Base-by-base conservation (phyloP, 2,797 vertebrate species). In the Potorous gilbertii region DNA sequence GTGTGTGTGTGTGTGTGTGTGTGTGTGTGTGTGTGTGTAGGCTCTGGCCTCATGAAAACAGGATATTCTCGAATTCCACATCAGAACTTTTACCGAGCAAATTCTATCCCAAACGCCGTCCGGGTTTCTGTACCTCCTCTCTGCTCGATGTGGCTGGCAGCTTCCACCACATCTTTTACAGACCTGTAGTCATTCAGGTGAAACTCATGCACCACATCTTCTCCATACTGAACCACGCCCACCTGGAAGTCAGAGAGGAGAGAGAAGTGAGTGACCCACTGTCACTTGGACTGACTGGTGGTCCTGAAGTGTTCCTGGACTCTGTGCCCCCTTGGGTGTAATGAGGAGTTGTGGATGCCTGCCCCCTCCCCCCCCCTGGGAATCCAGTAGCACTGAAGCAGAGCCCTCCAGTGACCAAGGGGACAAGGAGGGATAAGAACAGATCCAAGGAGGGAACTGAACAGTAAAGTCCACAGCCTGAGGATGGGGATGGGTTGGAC, bases 201-300 rank as follows among this genome's bases (percentile, higher is more conserved):
- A 96, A 99, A 99, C 98, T 99, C 99, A 0, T 99, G 99, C 50
- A 99, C 99, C 0, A 99, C 99, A 0, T 99, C 99, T 97, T 99
- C 99, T 29, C 99, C 99, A 0, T 99, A 99, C 98, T 99, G 99
- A 89, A 99, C 99, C 0, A 99, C 99, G 90, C 99, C 99, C 0
- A 99, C 99, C 99, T 99, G 96, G 31, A 52, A 81, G 56, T 40
- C 5, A 95, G 95, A 97, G 90, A 46, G 31, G 89, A 90, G 56
- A 92, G 55, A 90, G 55, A 14, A 9, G 28, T 24, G 54, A 2
- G 8, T 27, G 34, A 9, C 28, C 14, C 54, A 40, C 90, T 10
- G 56, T 56, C 13, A 18, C 31, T 34, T 29, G 50, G 92, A 8
- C 10, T 1, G 62, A 54, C 56, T 57, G 90, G 28, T 2, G 16